A percentile compares a stretch with the other conserved stretches of the same genome.
These are phyloP conservation scores for Phyto melanocephala DNA, from an alignment of 2,888 invertebrate genomes.

Conservation along the genomic window DNA sequence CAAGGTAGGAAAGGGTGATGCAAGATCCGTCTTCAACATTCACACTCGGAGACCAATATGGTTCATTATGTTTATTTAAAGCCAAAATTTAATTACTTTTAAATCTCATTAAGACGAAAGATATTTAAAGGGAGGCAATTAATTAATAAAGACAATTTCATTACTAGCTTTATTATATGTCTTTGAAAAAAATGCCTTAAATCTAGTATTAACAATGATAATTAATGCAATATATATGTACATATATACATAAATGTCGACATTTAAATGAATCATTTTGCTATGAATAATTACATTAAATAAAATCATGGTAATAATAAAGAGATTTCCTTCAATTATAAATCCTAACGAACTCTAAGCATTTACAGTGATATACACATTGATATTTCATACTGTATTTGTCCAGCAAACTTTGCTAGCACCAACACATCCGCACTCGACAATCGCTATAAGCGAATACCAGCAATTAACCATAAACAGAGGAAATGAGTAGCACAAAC, in stretches of 20 bases:
- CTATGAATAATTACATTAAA: not conserved
- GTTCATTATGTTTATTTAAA: too few species aligned
- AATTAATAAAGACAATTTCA: not conserved
- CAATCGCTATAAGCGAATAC: not conserved
- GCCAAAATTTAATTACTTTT: too few species aligned
- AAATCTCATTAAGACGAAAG: too few species aligned
- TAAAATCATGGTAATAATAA: not conserved
- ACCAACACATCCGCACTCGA: not conserved
- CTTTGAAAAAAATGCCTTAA: not conserved
- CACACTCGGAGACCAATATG: too few species aligned
- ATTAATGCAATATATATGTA: too few species aligned
- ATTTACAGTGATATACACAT: not conserved
- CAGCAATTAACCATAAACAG: conserved; percentile 22
- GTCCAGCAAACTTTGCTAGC: not conserved
- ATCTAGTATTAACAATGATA: too few species aligned
- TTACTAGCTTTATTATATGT: not conserved
- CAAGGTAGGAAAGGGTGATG: too few species aligned
- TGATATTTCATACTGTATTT: not conserved
- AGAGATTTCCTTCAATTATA: not conserved
- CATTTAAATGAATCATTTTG: too few species aligned
- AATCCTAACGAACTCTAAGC: not conserved
- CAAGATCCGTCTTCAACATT: too few species aligned
- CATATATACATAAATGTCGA: too few species aligned
- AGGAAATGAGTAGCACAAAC: too few species aligned
- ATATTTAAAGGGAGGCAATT: too few species aligned